Conservation (phyloP, 2,797 vertebrate species). For the Micrastur ruficollis region DNA sequence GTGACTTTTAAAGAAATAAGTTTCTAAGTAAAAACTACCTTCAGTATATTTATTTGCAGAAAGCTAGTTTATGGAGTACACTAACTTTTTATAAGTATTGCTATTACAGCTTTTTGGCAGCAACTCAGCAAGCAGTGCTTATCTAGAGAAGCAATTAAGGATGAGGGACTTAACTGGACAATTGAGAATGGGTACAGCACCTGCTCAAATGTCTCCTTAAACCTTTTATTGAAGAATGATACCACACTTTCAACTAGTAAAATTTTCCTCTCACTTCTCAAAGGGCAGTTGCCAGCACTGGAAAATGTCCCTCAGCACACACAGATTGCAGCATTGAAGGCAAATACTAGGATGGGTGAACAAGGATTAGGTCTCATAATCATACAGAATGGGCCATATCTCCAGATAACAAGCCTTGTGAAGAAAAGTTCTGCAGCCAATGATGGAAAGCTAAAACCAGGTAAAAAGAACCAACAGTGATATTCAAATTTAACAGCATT, state of each 20-base stretch:
- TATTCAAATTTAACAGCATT: neutral
- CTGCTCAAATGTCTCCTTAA: neutral
- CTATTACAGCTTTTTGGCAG: neutral
- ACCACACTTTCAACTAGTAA: neutral
- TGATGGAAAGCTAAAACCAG: constrained; percentile 56
- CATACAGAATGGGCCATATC: constrained; percentile 47
- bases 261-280: neutral
- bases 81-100: neutral
- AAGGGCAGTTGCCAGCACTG: neutral
- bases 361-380: constrained; percentile 57
- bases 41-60: neutral
- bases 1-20: neutral
- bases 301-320: neutral
- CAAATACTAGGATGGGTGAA: constrained; percentile 32
- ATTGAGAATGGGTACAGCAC: neutral
- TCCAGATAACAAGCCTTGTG: constrained; percentile 59
- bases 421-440: constrained; percentile 54
- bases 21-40: neutral
- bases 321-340: constrained; percentile 25
- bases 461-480: constrained; percentile 28
- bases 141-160: neutral
- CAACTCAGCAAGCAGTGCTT: neutral
- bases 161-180: neutral
- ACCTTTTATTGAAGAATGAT: neutral
- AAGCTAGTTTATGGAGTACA: neutral